phyloP scores from a whole-genome alignment of 2,888 invertebrate species.

The Omphaloscelis lunosa region DNA sequence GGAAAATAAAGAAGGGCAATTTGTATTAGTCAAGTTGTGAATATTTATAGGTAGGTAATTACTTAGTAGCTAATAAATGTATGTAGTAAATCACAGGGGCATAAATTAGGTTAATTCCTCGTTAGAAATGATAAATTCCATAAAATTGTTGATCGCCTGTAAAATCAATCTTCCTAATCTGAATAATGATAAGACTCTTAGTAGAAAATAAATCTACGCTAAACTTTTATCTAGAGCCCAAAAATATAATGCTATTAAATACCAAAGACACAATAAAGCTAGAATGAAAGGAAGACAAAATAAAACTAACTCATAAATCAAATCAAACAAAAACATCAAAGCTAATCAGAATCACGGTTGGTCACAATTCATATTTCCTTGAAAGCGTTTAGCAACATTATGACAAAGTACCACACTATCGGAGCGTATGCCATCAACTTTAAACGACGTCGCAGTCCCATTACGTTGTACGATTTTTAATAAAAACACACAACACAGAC shows the following conservation, averaged over 20 bases:
- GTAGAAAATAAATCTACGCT: not conserved
- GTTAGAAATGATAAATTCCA: slow-evolving; percentile 11
- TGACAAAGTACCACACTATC: slow-evolving; percentile 59
- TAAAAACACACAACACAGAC: slow-evolving; percentile 82
- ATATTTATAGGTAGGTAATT: slow-evolving; percentile 43
- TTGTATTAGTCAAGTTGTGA: slow-evolving; percentile 50
- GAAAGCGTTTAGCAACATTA: slow-evolving; percentile 65
- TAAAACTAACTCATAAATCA: slow-evolving; percentile 56
- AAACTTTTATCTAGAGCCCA: not conserved
- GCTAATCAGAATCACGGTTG: slow-evolving; percentile 60
- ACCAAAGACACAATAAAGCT: not conserved
- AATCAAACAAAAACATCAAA: slow-evolving; percentile 61
- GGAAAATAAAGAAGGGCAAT: slow-evolving; percentile 45
- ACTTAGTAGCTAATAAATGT: slow-evolving; percentile 48
- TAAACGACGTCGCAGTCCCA: slow-evolving; percentile 71
- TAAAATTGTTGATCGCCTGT: not conserved
- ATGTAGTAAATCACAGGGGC: slow-evolving; percentile 14
- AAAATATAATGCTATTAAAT: not conserved
- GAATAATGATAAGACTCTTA: not conserved
- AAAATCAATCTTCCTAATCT: not conserved
- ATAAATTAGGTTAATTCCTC: slow-evolving; percentile 45
- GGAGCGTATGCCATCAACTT: slow-evolving; percentile 70
- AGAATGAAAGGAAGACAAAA: slow-evolving; percentile 19
- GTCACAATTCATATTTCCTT: slow-evolving; percentile 66
- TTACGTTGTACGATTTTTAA: slow-evolving; percentile 77